A percentile compares a stretch with the other conserved stretches of the same genome.
phyloP scores from a whole-genome alignment of 2,888 invertebrate genomes.

The Caradrina clavipalpis region DNA sequence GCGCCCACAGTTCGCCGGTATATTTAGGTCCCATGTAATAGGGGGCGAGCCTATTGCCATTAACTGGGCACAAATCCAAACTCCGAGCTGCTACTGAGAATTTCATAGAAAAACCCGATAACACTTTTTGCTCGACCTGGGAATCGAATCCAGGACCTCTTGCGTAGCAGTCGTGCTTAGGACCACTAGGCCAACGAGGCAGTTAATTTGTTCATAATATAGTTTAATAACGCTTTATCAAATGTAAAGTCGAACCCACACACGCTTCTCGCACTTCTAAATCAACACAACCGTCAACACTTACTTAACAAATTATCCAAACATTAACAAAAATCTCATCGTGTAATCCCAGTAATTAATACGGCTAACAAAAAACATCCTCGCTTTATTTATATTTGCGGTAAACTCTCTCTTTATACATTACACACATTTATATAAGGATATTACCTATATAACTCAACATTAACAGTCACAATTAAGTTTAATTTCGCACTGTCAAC shows the following conservation, averaged over 20 bases:
- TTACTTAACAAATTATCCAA: background rate
- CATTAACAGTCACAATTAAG: conserved; percentile 80
- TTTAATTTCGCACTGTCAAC: conserved; percentile 75
- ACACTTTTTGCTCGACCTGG: too few relatives aligned
- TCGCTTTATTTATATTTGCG: conserved; percentile 9
- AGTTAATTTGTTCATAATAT: background rate
- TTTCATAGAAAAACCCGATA: too few relatives aligned
- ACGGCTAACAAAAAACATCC: conserved; percentile 19
- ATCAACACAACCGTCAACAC: background rate
- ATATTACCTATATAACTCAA: conserved; percentile 72
- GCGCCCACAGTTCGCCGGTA: too few relatives aligned
- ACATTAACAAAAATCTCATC: conserved; percentile 19
- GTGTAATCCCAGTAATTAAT: conserved; percentile 34
- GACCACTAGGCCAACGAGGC: too few relatives aligned
- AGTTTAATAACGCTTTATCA: background rate
- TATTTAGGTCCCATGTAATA: too few relatives aligned
- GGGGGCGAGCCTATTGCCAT: too few relatives aligned
- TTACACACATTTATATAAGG: conserved; percentile 40
- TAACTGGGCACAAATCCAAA: too few relatives aligned
- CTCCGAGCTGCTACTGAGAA: too few relatives aligned
- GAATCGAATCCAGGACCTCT: too few relatives aligned
- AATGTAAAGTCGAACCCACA: background rate
- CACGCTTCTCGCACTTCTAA: background rate
- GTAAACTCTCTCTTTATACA: conserved; percentile 15
- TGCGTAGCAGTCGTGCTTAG: too few relatives aligned